Base-by-base conservation (phyloP, 2,888 invertebrate species). In the Molorchus minor region DNA sequence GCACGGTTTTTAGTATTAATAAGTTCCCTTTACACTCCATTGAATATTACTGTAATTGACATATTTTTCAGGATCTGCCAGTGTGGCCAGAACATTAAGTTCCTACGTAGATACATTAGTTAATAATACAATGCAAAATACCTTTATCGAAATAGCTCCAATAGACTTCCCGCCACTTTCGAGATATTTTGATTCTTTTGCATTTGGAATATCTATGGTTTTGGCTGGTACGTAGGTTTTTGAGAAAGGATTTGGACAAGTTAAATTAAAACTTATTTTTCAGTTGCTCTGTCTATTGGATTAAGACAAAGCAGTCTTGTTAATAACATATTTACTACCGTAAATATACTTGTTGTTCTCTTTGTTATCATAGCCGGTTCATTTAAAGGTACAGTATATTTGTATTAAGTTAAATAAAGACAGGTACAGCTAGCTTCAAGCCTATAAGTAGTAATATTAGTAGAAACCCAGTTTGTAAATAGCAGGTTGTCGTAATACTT, bases 291-390 rank as follows among this genome's bases (percentile, higher is more conserved):
- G 16, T 91, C 93, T 0, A 86, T 93, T 64, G 96, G 96, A 0
- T 92, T 94, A 35, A 94, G 93, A 74, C 94, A 95, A 79, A 96
- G 95, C 0, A 90, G 93, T 0, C 82, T 86, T 45, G 88, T 92
- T 65, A 96, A 96, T 81, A 96, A 94, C 75, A 82, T 95, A 52
- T 93, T 96, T 74, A 96, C 96, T 0, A 80, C 88, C 1, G 84
- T 93, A 33, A 96, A 96, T 79, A 81, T 96, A 21, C 80, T 85
- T 10, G 92, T 96, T 0, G 93, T 96, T 0, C 67, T 89, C 3
- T 94, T 92, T 75, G 92, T 95, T 53, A 87, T 95, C 40, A 86
- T 94, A 59, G 85, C 90, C 40, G 96, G 96, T 8, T 85, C 85
- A 0, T 83, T 88, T 17, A 88, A 89, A 83, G 87, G 91, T 90